Evolutionary conservation across 2,888 invertebrate genomes (phyloP), one percentile per base, ranked within the genome.

Genomic region (Cistogaster globosa): DNA sequence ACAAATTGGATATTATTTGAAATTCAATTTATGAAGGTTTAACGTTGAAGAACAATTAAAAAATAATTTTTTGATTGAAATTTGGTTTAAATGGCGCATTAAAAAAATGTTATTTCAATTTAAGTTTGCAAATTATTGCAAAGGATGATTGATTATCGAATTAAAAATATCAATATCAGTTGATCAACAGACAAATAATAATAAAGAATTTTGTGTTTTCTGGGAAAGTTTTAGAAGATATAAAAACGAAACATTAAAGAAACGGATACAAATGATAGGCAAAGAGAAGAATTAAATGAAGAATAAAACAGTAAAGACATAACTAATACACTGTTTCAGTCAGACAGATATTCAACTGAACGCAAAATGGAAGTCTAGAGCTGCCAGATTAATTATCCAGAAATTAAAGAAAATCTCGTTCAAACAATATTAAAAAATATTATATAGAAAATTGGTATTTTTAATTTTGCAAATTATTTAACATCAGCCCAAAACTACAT

Each of bases 201-300:
- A 32, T 11, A 42, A 14, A 14, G 12, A 12, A 12, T 4, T 48
- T 63, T 63, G 8, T 36, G 67, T 48, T 51, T 67, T 32, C 11
- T 67, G 57, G 53, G 51, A 72, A 60, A 72, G 18, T 51, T 65
- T 5, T 12, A 60, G 53, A 45, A 58, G 18, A 18, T 45, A 57
- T 5, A 55, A 18, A 57, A 48, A 53, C 8, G 57, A 83, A 75
- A 79, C 63, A 67, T 69, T 26, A 76, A 80, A 48, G 62, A 80
- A 76, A 80, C 76, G 51, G 53, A 80, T 32, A 80, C 51, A 72
- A 76, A 72, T 80, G 76, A 71, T 48, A 72, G 67, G 67, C 71
- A 67, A 32, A 80, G 67, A 76, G 76, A 58, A 71, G 63, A 65
- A 58, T 57, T 11, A 65, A 72, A 80, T 51, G 38, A 48, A 26